Evolutionary conservation across 2,888 invertebrate genomes (phyloP).

Genomic region (Tachina fera): DNA sequence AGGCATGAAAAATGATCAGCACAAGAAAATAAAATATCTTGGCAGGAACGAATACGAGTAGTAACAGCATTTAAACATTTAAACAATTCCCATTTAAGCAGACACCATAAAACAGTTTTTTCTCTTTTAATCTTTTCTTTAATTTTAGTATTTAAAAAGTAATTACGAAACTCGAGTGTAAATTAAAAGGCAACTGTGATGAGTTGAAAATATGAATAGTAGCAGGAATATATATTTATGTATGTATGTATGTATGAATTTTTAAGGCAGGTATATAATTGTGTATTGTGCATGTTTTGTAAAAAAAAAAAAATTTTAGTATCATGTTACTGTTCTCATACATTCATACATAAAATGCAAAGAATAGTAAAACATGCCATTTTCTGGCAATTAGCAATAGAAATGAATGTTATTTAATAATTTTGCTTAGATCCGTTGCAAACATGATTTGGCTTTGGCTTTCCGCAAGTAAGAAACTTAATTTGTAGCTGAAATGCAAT

Average conservation of each 20-base stretch:
- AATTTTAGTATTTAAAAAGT: conserved; percentile 61
- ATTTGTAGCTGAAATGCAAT: neutral
- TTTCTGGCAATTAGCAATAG: conserved; percentile 2
- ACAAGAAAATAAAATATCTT: neutral
- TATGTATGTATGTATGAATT: too few species aligned
- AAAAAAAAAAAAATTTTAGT: neutral
- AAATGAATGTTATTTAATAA: conserved; percentile 37
- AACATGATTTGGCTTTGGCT: conserved; percentile 31
- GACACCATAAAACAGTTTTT: conserved; percentile 47
- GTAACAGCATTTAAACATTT: conserved; percentile 51
- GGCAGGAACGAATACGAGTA: neutral
- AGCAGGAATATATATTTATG: neutral
- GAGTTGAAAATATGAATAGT: conserved; percentile 12
- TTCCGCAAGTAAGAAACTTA: neutral
- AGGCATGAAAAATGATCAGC: conserved; percentile 13
- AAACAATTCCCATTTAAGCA: conserved; percentile 55
- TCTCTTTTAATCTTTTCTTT: conserved; percentile 4
- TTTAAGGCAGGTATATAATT: conserved; percentile 24
- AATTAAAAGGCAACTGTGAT: conserved; percentile 21
- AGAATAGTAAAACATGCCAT: conserved; percentile 26
- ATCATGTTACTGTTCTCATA: conserved; percentile 36
- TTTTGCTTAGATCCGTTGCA: conserved; percentile 31
- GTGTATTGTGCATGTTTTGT: conserved; percentile 37
- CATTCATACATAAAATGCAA: conserved; percentile 26
- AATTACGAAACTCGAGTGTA: conserved; percentile 45